Conservation (phyloP, 2,113 vertebrate species). For the Sminthopsis crassicaudata region DNA sequence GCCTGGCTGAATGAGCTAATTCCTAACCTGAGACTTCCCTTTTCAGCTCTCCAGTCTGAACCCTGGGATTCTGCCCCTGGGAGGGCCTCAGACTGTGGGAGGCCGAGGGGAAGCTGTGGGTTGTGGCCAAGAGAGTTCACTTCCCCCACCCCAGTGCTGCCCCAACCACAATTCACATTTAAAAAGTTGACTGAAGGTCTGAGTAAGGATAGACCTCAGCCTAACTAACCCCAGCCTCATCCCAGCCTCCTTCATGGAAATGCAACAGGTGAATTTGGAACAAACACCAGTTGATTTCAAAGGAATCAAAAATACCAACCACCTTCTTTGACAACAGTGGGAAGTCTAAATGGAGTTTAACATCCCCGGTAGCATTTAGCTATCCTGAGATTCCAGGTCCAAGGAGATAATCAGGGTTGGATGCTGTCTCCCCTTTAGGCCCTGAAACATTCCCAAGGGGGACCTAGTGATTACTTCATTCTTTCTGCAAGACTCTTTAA, state of each 20-base stretch:
- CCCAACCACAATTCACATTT: not conserved
- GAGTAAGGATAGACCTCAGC: not conserved
- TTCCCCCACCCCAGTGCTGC: not conserved
- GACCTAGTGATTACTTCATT: not conserved
- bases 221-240: not conserved
- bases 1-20: not conserved
- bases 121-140: not conserved
- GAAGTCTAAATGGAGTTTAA: not conserved
- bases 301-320: not conserved
- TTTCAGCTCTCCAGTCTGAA: not conserved
- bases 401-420: not conserved
- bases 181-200: not conserved
- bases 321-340: not conserved
- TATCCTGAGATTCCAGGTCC: not conserved
- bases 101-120: not conserved
- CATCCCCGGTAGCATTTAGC: not conserved
- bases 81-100: not conserved
- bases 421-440: not conserved
- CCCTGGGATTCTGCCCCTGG: not conserved
- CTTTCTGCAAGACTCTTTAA: not conserved
- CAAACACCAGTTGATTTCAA: not conserved
- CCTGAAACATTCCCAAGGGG: not conserved
- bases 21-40: not conserved
- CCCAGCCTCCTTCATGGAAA: not conserved
- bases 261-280: not conserved